Percentiles rank a stretch among this genome's conserved stretches.
These are phyloP conservation scores for Mechanitis messenoides DNA, from an alignment of 2,888 invertebrate genomes.

Conservation along the genomic window DNA sequence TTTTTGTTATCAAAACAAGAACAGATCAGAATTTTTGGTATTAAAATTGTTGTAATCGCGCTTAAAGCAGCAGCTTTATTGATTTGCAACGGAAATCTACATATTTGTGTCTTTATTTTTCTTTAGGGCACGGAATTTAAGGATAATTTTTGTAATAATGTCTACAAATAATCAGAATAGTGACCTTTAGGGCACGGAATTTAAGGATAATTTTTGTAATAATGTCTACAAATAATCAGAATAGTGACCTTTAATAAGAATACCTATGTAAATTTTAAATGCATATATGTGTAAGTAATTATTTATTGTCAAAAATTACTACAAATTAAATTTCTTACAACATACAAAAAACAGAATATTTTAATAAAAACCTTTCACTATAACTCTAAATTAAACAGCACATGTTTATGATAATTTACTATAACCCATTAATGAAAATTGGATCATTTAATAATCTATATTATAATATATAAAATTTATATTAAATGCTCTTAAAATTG, in stretches of 20 bases:
- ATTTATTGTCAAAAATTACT: slow-evolving; percentile 34
- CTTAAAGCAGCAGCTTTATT: no score
- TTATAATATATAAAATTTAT: slow-evolving; percentile 56
- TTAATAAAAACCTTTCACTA: slow-evolving; percentile 32
- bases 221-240: no score
- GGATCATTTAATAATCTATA: slow-evolving; percentile 69
- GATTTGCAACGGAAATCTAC: not conserved
- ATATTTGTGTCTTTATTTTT: not conserved
- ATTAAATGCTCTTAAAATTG: slow-evolving; percentile 74
- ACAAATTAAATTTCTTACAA: slow-evolving; percentile 36
- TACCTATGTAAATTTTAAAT: not conserved
- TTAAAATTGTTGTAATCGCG: no score
- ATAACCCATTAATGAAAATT: slow-evolving; percentile 71
- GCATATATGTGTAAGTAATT: slow-evolving; percentile 24
- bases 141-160: no score
- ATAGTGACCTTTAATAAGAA: no score
- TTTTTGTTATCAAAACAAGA: no score
- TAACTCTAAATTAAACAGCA: slow-evolving; percentile 38
- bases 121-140: no score
- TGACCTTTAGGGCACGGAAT: no score
- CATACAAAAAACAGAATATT: slow-evolving; percentile 33
- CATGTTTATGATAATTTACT: slow-evolving; percentile 63
- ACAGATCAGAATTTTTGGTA: no score
- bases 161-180: no score
- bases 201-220: no score